These are phyloP conservation scores for Catocala nupta DNA, from an alignment of 2,888 invertebrate genomes.

Conservation along the genomic window DNA sequence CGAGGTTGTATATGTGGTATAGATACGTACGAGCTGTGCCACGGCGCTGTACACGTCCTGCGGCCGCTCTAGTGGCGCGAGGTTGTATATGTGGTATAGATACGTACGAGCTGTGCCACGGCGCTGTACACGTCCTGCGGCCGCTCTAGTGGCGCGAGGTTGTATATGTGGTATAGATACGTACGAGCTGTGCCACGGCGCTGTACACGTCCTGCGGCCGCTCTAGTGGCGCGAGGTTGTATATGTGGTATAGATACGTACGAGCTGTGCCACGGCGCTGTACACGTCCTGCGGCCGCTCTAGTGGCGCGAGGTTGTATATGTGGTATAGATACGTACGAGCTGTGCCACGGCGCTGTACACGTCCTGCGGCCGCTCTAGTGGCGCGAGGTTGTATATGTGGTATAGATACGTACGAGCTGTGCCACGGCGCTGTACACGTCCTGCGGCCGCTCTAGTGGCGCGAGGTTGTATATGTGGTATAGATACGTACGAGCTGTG, in stretches of 20 bases:
- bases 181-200: slow-evolving; percentile 92
- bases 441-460: slow-evolving; percentile 93
- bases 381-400: slow-evolving; percentile 91
- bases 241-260: slow-evolving; percentile 88
- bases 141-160: slow-evolving; percentile 90
- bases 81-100: slow-evolving; percentile 91
- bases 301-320: slow-evolving; percentile 91
- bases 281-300: slow-evolving; percentile 96
- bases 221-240: slow-evolving; percentile 91
- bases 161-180: slow-evolving; percentile 89
- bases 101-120: slow-evolving; percentile 91
- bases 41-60: slow-evolving; percentile 98
- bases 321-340: slow-evolving; percentile 91
- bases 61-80: slow-evolving; percentile 91
- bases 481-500: slow-evolving; percentile 88
- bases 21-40: slow-evolving; percentile 88
- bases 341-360: slow-evolving; percentile 94
- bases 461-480: slow-evolving; percentile 92
- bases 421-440: slow-evolving; percentile 96
- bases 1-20: slow-evolving; percentile 93
- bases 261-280: slow-evolving; percentile 93
- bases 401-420: slow-evolving; percentile 90
- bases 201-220: slow-evolving; percentile 98
- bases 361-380: slow-evolving; percentile 94
- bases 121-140: slow-evolving; percentile 98